A percentile compares a stretch with the other conserved stretches of the same genome.
phyloP scores from a whole-genome alignment of 2,888 invertebrate species.

The Notodonta dromedarius region DNA sequence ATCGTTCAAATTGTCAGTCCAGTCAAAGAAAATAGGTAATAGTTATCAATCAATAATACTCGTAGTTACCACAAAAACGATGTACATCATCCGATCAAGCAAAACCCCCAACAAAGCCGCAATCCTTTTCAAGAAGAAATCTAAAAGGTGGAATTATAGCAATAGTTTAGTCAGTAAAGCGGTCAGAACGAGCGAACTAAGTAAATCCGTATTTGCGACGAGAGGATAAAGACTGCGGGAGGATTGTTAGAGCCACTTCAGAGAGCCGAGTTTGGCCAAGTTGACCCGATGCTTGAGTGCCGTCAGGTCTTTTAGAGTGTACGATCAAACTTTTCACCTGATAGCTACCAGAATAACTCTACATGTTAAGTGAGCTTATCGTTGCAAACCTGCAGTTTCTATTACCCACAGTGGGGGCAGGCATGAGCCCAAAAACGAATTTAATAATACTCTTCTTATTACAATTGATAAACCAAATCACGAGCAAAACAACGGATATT shows the following conservation, averaged over 20 bases:
- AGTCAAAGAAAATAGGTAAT: no score
- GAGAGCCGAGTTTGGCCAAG: conserved; percentile 55
- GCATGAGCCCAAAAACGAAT: no score
- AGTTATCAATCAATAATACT: no score
- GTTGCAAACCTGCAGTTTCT: no score
- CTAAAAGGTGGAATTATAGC: conserved; percentile 31
- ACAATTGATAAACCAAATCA: no score
- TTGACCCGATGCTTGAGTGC: conserved; percentile 42
- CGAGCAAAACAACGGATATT: no score
- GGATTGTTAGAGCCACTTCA: conserved; percentile 65
- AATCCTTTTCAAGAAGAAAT: neutral
- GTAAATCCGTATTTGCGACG: conserved; percentile 76
- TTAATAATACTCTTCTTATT: no score
- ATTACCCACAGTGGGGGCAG: no score
- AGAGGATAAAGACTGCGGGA: conserved; percentile 52
- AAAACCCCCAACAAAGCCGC: neutral
- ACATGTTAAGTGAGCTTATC: no score
- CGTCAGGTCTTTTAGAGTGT: conserved; percentile 44
- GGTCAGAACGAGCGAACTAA: conserved; percentile 56
- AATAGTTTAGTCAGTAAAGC: conserved; percentile 39
- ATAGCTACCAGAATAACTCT: no score
- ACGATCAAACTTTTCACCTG: conserved; percentile 27
- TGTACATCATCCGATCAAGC: neutral
- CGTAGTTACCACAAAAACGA: no score
- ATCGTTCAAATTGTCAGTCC: no score